Evolutionary conservation across 2,113 vertebrate genomes (phyloP).

Genomic region (Oplegnathus fasciatus): DNA sequence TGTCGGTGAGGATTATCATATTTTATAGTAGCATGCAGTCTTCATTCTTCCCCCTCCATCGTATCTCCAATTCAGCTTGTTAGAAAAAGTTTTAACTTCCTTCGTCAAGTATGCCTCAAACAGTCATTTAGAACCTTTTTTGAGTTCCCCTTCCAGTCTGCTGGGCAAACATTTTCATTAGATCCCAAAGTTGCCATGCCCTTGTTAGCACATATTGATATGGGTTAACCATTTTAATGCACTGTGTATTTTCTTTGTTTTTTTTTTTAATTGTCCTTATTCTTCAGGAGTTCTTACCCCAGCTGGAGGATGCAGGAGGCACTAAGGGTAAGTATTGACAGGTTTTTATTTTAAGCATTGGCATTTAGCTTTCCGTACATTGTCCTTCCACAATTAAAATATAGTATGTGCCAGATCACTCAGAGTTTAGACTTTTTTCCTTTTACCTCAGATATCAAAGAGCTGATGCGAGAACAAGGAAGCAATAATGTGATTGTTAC

Average conservation of each 20-base stretch:
- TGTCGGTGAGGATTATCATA: slow-evolving; percentile 86
- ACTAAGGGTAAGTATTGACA: slow-evolving; percentile 81
- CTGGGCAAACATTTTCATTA: not conserved
- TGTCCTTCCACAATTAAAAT: not conserved
- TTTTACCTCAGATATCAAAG: slow-evolving; percentile 86
- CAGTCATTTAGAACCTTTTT: not conserved
- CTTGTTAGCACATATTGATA: not conserved
- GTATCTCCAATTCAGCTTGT: not conserved
- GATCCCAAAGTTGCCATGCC: not conserved
- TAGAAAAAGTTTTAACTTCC: not conserved
- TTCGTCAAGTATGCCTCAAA: not conserved
- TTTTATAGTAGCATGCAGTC: not conserved
- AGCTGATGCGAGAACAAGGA: slow-evolving; percentile 88
- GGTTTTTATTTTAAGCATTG: not conserved
- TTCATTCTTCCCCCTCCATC: not conserved
- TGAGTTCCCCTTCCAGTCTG: not conserved
- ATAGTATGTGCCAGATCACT: too few relatives aligned
- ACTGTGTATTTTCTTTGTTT: not conserved
- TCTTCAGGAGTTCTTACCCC: slow-evolving; percentile 89
- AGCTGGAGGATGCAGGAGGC: slow-evolving; percentile 87
- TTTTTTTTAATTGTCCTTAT: slow-evolving; percentile 10
- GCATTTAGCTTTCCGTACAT: not conserved
- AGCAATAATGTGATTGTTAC: slow-evolving; percentile 89
- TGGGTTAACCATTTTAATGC: not conserved
- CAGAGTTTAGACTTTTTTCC: not conserved